phyloP scores from a whole-genome alignment of 1,140 invertebrate species.

The Listronotus oregonensis region DNA sequence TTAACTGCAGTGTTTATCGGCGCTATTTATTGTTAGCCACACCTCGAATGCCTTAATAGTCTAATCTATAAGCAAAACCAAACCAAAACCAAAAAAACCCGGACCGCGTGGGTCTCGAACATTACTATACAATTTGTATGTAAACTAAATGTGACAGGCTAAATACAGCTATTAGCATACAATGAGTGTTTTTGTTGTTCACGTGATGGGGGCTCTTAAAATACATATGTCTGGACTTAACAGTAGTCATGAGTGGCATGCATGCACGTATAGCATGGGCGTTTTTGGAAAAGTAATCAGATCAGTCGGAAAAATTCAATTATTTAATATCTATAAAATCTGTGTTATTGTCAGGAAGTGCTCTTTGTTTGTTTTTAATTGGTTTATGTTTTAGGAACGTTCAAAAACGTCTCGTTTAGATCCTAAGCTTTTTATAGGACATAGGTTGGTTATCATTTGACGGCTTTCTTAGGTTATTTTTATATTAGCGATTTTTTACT shows the following conservation, averaged over 20 bases:
- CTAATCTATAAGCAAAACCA: too few species aligned
- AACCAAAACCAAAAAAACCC: neutral
- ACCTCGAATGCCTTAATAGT: conserved; percentile 1
- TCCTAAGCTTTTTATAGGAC: too few species aligned
- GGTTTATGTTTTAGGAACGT: too few species aligned
- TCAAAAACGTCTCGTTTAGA: too few species aligned
- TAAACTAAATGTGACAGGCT: conserved; percentile 17
- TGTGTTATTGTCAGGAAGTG: too few species aligned
- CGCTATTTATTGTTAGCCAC: neutral
- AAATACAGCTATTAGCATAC: conserved; percentile 13
- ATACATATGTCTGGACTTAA: conserved; percentile 21
- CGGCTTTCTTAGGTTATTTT: too few species aligned
- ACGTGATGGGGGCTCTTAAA: conserved; percentile 17
- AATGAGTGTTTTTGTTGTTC: conserved; percentile 16
- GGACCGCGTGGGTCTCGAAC: conserved; percentile 6
- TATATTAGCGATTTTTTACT: too few species aligned
- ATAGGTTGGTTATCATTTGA: too few species aligned
- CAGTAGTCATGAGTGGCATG: conserved; percentile 17
- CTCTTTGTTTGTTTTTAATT: too few species aligned
- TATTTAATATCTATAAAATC: too few species aligned
- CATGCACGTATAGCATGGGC: neutral
- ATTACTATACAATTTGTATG: conserved; percentile 16
- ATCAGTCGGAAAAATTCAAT: too few species aligned
- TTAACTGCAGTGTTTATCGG: neutral
- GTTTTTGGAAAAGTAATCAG: neutral